Evolutionary conservation across 2,888 invertebrate species (phyloP), one percentile per base, ranked within the genome.

Genomic region (Epinotia bilunana): DNA sequence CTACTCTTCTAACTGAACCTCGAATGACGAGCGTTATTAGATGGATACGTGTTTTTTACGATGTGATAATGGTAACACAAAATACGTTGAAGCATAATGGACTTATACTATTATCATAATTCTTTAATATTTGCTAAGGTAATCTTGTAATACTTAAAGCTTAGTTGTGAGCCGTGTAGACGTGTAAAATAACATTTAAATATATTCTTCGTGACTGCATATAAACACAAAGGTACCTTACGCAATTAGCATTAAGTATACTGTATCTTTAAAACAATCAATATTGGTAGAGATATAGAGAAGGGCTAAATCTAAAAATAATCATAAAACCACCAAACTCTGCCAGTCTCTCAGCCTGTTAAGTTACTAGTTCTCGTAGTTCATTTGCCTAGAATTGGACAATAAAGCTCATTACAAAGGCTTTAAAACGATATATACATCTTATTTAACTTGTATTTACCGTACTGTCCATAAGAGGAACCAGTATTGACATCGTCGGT

Each of bases 401-500:
- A 53, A n/a, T n/a, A 2, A 28, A 61, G 61, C 39, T 61, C n/a
- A 9, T n/a, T 61, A 13, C 28, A 33, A 60, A 39, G 4, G 39
- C 33, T 18, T 16, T 77, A 79, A 77, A 68, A 69, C 58, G 63
- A 18, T 60, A 55, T 28, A 65, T 33, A 68, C 69, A 75, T 77
- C 76, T 79, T 80, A 82, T 81, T 83, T 83, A 81, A 82, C 79
- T 83, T 84, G 84, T 86, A 83, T 85, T 82, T 78, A 77, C 63
- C 58, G 63, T 46, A 57, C 57, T 28, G 39, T 81, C 79, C 78
- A 79, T 74, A 81, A 81, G 80, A 86, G 85, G 80, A 86, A 85
- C 83, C 82, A 80, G 85, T 85, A 86, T 84, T 83, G 79, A 81
- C 88, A 62, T 72, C 70, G 83, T 63, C 74, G 82, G 93, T 92